Evolutionary conservation across 2,113 vertebrate species (phyloP).

Genomic region (Machaerirhynchus nigripectus): DNA sequence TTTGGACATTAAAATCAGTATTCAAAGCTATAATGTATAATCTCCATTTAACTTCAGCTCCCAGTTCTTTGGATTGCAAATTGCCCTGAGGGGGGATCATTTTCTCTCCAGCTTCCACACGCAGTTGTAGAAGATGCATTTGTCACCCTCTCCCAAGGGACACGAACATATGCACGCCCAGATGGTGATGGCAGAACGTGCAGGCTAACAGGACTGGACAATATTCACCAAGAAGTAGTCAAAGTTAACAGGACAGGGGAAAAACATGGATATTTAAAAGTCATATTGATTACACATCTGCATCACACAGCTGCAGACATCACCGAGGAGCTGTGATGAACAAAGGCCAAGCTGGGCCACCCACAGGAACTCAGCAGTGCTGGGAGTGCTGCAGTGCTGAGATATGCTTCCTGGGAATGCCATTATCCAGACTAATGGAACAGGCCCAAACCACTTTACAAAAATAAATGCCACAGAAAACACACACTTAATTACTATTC

Average conservation of each 20-base stretch:
- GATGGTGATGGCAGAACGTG: neutral
- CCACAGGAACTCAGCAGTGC: neutral
- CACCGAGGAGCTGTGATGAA: neutral
- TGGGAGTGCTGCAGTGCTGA: rapidly evolving
- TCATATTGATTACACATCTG: neutral
- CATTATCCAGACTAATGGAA: neutral
- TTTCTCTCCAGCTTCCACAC: neutral
- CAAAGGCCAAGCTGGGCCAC: neutral
- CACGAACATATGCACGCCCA: neutral
- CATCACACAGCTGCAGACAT: neutral
- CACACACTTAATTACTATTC: neutral
- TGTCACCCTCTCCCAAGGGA: conserved; percentile 22
- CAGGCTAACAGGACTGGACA: neutral
- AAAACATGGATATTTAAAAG: neutral
- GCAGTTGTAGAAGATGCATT: neutral
- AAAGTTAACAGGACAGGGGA: neutral
- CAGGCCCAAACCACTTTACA: neutral
- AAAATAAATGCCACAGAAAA: conserved; percentile 20
- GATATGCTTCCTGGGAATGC: rapidly evolving
- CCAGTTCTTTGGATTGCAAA: neutral
- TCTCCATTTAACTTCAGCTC: neutral
- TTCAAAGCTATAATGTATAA: neutral
- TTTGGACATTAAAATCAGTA: neutral
- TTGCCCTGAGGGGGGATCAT: neutral
- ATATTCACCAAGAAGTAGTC: neutral